A percentile compares a stretch with the other conserved stretches of the same genome.
These are phyloP conservation scores for Syngnathoides biaculeatus DNA, from an alignment of 2,113 vertebrate genomes.

Conservation along the genomic window DNA sequence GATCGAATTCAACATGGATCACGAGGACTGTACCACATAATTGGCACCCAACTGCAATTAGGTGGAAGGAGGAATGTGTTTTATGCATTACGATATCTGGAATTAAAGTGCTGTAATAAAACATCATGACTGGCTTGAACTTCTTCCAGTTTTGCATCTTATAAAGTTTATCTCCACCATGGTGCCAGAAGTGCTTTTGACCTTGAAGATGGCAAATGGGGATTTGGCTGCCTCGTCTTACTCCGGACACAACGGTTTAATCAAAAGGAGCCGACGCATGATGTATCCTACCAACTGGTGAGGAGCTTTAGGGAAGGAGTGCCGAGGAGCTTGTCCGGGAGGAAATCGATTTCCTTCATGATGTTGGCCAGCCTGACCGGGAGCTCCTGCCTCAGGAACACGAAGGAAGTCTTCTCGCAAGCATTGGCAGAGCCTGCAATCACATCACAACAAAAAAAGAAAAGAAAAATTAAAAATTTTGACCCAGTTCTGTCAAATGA, in stretches of 20 bases:
- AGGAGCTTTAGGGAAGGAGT: slow-evolving; percentile 90
- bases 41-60: neutral
- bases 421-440: slow-evolving; percentile 86
- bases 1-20: neutral
- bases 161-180: neutral
- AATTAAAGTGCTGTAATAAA: neutral
- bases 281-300: slow-evolving; percentile 83
- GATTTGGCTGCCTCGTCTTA: neutral
- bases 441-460: slow-evolving; percentile 18
- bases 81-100: neutral
- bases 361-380: slow-evolving; percentile 96
- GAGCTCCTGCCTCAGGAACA: slow-evolving; percentile 92
- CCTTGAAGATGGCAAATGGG: neutral
- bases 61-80: neutral
- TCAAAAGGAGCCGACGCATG: neutral
- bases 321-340: slow-evolving; percentile 83
- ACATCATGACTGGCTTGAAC: neutral
- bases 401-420: slow-evolving; percentile 95
- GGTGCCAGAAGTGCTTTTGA: neutral
- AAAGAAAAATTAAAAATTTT: slow-evolving; percentile 12
- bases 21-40: neutral
- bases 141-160: neutral
- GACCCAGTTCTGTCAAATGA: slow-evolving; percentile 8
- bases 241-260: neutral
- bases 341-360: slow-evolving; percentile 92